Percentiles rank a stretch among this genome's conserved stretches.
Evolutionary conservation across 2,113 vertebrate genomes (phyloP).

Genomic region (Haemorhous mexicanus): DNA sequence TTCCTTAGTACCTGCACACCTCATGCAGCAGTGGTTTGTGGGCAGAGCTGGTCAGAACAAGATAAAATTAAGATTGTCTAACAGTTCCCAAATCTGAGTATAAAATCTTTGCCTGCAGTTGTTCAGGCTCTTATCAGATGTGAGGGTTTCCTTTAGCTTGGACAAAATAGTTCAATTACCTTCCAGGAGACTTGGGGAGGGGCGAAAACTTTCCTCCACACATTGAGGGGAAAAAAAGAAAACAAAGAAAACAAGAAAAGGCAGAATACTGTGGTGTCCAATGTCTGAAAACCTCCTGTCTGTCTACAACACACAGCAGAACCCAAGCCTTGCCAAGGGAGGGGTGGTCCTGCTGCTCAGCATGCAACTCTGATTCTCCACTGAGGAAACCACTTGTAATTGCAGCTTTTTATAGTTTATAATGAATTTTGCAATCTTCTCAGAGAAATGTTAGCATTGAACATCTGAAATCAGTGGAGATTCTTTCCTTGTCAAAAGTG

Average conservation of each 20-base stretch:
- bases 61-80: not conserved
- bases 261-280: not conserved
- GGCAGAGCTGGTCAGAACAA: not conserved
- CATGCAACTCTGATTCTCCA: not conserved
- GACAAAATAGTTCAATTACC: not conserved
- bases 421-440: not conserved
- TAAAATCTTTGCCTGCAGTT: not conserved
- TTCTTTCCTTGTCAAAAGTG: not conserved
- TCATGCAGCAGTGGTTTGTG: not conserved
- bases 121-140: not conserved
- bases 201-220: not conserved
- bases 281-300: not conserved
- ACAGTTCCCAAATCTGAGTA: not conserved
- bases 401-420: not conserved
- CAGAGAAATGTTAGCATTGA: not conserved
- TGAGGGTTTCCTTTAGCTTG: not conserved
- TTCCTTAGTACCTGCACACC: too few species aligned
- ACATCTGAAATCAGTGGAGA: not conserved
- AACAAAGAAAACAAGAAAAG: not conserved
- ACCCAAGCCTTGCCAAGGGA: not conserved
- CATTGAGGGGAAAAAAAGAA: rapidly evolving
- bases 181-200: not conserved
- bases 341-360: not conserved
- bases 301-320: not conserved
- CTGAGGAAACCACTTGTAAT: not conserved